Evolutionary conservation across 2,888 invertebrate species (phyloP).

Genomic region (Lycophotia porphyrea): DNA sequence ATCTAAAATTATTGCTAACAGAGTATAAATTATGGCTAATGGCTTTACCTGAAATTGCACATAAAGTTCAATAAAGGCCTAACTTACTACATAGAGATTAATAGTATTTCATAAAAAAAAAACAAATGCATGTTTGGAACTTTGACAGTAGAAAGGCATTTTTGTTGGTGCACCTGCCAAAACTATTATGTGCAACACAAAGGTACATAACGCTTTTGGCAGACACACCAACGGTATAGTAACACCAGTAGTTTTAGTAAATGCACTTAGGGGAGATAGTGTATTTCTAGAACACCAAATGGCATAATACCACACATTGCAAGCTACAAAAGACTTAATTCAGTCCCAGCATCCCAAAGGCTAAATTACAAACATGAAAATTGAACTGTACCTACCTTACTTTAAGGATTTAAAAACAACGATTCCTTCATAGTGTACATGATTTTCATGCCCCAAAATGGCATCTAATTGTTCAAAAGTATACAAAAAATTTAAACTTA

Average conservation of each 20-base stretch:
- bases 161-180: no score
- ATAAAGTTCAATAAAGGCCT: slow-evolving; percentile 35
- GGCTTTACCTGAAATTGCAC: slow-evolving; percentile 48
- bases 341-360: not conserved
- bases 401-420: not conserved
- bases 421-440: not conserved
- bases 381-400: not conserved
- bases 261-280: slow-evolving; percentile 10
- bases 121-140: slow-evolving; percentile 43
- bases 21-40: slow-evolving; percentile 57
- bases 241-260: slow-evolving; percentile 18
- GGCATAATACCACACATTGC: not conserved
- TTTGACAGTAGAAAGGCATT: slow-evolving; percentile 62
- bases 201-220: no score
- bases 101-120: slow-evolving; percentile 7
- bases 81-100: slow-evolving; percentile 33
- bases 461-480: slow-evolving; percentile 2
- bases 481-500: not conserved
- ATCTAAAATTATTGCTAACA: slow-evolving; percentile 59
- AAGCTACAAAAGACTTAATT: not conserved
- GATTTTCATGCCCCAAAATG: not conserved
- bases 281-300: not conserved
- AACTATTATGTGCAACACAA: no score
- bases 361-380: not conserved
- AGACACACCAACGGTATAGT: no score